Base-by-base conservation (phyloP, 2,797 vertebrate species). In the Syndactyla subalaris region DNA sequence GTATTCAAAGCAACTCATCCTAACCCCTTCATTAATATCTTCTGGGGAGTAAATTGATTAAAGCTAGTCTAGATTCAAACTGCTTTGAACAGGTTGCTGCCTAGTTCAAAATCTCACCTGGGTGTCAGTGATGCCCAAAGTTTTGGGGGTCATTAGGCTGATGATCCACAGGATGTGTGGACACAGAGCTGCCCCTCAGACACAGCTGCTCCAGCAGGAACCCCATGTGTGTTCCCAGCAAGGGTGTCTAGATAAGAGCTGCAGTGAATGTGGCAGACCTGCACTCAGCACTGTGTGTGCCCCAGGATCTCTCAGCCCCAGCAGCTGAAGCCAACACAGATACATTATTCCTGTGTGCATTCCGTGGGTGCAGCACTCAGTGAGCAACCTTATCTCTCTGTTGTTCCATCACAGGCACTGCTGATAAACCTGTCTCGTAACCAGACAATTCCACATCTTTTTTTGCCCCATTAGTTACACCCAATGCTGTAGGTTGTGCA, bases 141-240 rank as follows among this genome's bases (percentile, higher is more conserved):
- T 93, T 86, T 67, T 86, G 66, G 88, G 89, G 72, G 92, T 96
- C 91, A 96, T 96, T 83, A 97, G 94, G 83, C 96, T 96, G 94
- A 97, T 96, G 96, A 93, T 95, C 39, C 79, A 85, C 86, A 49
- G 27, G 92, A 97, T 91, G 96, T 91, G 91, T 67, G 95, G 93
- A 83, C 85, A 74, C 52, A 88, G 74, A 85, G 74, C 79, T 66
- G 84, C 94, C 80, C 73, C 38, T 88, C 70, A 49, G 61, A 82
- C 70, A 65, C 68, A 76, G 89, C 30, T 80, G 71, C 65, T 95
- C 81, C 88, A 52, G 52, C 52, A 93, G 92, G 41, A 84, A 61
- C 45, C 23, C 79, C 46, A 15, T 13, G 41, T 84, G 88, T 80
- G 67, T 57, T 54, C 29, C 3, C 14, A 91, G 89, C 76, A 61